These are phyloP conservation scores for Apis florea DNA, from an alignment of 1,140 invertebrate species.

Conservation along the genomic window DNA sequence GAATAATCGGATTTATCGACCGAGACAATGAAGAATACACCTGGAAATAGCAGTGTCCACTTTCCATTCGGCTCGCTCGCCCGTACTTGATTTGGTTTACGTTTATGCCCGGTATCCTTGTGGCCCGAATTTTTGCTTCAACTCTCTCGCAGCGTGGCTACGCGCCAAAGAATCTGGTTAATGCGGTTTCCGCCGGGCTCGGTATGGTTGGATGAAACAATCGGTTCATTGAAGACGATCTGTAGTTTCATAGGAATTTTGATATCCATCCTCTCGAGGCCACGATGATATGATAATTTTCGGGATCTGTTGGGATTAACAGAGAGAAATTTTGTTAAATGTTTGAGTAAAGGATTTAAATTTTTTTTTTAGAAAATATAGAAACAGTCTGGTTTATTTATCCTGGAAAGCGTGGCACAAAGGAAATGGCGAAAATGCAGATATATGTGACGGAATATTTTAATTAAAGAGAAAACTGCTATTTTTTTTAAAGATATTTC, in stretches of 20 bases:
- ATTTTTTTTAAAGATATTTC: too few species aligned
- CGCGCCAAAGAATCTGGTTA: constrained; percentile 22
- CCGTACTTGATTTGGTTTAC: constrained; percentile 29
- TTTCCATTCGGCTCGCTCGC: constrained; percentile 30
- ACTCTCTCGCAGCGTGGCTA: neutral
- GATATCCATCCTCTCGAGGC: too few species aligned
- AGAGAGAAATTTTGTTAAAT: too few species aligned
- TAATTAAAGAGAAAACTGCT: too few species aligned
- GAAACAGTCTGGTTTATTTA: too few species aligned
- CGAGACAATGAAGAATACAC: constrained; percentile 42
- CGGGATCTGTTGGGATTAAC: too few species aligned
- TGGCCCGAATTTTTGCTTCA: constrained; percentile 16
- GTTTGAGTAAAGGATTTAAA: too few species aligned
- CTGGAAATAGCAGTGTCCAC: constrained; percentile 41
- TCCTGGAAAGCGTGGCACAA: too few species aligned
- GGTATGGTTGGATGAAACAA: neutral
- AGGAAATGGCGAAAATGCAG: too few species aligned
- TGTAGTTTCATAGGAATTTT: neutral
- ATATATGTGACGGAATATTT: too few species aligned
- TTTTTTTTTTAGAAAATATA: too few species aligned
- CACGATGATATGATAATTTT: too few species aligned
- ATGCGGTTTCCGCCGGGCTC: neutral
- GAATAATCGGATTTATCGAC: constrained; percentile 56
- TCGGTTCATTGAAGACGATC: neutral
- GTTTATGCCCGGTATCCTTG: neutral